phyloP scores from a whole-genome alignment of 1,140 invertebrate species.

The Bombus vancouverensis region DNA sequence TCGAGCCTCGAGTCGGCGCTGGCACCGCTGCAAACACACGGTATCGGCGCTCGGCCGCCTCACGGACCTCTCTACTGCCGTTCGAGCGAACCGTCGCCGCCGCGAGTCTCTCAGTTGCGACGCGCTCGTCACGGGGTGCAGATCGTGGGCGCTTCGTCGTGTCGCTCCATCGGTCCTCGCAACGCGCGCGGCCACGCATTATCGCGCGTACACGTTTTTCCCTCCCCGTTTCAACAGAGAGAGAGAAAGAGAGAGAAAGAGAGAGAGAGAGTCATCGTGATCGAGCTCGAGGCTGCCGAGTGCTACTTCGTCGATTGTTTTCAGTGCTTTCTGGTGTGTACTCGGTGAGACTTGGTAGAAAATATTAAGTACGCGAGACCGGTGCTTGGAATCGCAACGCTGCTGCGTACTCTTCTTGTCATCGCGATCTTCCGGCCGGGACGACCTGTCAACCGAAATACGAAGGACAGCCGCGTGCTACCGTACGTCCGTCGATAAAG shows the following conservation, averaged over 20 bases:
- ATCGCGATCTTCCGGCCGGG: no score
- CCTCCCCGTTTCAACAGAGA: neutral
- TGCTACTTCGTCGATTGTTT: neutral
- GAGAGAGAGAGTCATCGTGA: neutral
- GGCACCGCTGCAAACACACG: constrained; percentile 46
- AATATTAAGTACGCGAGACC: no score
- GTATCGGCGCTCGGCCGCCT: constrained; percentile 54
- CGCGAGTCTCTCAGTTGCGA: constrained; percentile 80
- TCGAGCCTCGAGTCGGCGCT: constrained; percentile 24
- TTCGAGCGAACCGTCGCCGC: constrained; percentile 62
- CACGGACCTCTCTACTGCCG: constrained; percentile 60
- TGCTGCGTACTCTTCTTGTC: no score
- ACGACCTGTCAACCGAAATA: no score
- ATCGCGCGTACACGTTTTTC: constrained; percentile 24
- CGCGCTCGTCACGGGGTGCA: constrained; percentile 82
- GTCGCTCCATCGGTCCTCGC: constrained; percentile 56
- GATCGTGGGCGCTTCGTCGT: constrained; percentile 71
- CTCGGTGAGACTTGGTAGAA: no score
- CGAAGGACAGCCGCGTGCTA: no score
- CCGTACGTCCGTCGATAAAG: neutral
- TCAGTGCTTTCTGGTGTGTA: neutral
- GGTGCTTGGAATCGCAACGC: no score
- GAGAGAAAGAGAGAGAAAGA: neutral
- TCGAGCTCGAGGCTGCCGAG: neutral
- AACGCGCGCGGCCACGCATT: constrained; percentile 49